Conservation (phyloP, 2,797 vertebrate species). For the Microtus californicus region DNA sequence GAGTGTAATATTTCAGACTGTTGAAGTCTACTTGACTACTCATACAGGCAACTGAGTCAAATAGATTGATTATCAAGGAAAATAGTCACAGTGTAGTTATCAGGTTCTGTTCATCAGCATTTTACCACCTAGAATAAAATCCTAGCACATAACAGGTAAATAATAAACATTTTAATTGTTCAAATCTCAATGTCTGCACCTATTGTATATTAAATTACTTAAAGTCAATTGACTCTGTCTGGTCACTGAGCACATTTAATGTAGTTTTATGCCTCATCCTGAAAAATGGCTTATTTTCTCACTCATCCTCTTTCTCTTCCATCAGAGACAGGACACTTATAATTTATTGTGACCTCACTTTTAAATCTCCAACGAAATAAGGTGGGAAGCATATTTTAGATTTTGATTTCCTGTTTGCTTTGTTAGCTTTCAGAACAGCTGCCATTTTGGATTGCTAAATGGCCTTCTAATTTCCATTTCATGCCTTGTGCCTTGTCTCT, state of each 20-base stretch:
- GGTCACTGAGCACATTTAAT: neutral
- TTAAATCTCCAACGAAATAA: conserved; percentile 54
- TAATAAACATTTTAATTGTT: conserved; percentile 27
- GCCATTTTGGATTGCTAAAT: conserved; percentile 71
- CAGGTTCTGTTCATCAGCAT: neutral
- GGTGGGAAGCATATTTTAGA: conserved; percentile 9
- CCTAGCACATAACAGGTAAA: neutral
- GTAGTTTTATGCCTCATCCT: conserved; percentile 38
- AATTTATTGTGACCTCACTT: neutral
- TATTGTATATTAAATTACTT: neutral
- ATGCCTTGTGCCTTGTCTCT: conserved; percentile 59
- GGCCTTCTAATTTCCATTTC: conserved; percentile 70
- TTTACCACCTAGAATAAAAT: neutral
- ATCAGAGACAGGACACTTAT: neutral
- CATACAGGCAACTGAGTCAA: neutral
- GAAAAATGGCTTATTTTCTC: conserved; percentile 29
- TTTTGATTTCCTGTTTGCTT: conserved; percentile 35
- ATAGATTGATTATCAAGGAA: neutral
- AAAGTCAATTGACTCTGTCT: neutral
- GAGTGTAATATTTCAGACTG: neutral
- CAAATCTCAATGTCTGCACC: neutral
- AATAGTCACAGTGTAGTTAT: neutral
- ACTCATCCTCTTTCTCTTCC: neutral
- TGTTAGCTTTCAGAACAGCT: conserved; percentile 34
- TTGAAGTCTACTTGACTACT: neutral